Evolutionary conservation across 2,113 vertebrate genomes (phyloP).

Genomic region (Apistogramma diplotaenia): DNA sequence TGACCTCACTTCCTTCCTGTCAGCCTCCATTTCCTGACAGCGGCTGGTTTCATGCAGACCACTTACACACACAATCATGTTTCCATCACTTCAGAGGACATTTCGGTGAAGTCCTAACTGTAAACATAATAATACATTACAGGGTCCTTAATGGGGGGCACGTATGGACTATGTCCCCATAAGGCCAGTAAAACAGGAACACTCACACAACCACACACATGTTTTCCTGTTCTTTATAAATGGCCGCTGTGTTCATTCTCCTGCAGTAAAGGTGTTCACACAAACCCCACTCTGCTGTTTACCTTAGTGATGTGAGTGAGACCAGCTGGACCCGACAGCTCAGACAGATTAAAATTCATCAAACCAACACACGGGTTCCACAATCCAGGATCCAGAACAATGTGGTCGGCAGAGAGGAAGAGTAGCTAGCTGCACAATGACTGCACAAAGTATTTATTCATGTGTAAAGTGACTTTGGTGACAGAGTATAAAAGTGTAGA

Average conservation of each 20-base stretch:
- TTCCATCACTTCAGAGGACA: background rate
- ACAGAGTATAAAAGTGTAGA: background rate
- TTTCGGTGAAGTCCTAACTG: background rate
- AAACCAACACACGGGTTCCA: background rate
- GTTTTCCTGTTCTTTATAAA: slow-evolving; percentile 16
- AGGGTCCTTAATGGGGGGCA: background rate
- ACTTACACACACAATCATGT: background rate
- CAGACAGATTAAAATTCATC: background rate
- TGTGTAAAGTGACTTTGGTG: background rate
- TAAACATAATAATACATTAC: background rate
- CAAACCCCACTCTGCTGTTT: background rate
- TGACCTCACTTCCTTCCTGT: slow-evolving; percentile 66
- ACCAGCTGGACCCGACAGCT: background rate
- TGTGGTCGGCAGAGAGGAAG: no score
- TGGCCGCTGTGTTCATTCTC: background rate
- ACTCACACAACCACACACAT: background rate
- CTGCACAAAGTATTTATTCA: background rate
- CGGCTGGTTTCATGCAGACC: background rate
- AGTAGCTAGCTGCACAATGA: background rate
- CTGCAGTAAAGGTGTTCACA: background rate
- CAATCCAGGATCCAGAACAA: no score
- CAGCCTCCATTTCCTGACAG: slow-evolving; percentile 52
- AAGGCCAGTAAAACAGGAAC: background rate
- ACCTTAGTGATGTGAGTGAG: background rate
- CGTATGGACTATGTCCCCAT: background rate